Base-by-base conservation (phyloP, 2,888 invertebrate genomes). In the Drosophila algonquin region DNA sequence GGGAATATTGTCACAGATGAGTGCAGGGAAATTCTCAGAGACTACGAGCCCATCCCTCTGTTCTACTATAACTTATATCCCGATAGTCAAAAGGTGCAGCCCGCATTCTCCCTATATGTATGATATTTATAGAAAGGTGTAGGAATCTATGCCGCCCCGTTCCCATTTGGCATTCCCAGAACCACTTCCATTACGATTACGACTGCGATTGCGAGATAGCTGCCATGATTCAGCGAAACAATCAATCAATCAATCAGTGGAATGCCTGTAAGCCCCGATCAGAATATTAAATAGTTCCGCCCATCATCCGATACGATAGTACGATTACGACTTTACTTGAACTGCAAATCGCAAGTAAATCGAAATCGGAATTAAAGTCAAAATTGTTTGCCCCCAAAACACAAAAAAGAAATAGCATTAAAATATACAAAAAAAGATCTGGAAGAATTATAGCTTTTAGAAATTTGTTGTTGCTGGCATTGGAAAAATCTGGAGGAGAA, bases 401-500 rank as follows among this genome's bases (percentile, higher is more conserved):
- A 24, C 24, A 24, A 24, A 24, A 24, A 24, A 24, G 3, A 24
- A 0, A 24, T 3, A 24, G 7, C 21, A 30, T 9, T 9, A 50
- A 53, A 54, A 21, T 10, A 16, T 18, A 27, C 44, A 51, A 9
- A 55, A 30, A 1, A 16, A 55, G 21, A 16, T 63, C 32, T 40
- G 12, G 7, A 35, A 18, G 65, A 65, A 65, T 44, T 48, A 65
- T 65, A 40, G 65, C 48, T 65, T 64, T 44, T 64, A 54, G 32
- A 32, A 54, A 53, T 56, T 16, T 51, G 67, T 47, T 46, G 44
- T 6, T 7, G 44, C 3, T 7, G 44, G 18, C 9, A 10, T 9
- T 40, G 40, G 40, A n/a, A 52, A 21, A 59, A 68, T 56, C 46
- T 59, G 51, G 51, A 61, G 52, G 59, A 58, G 62, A 71, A 71